phyloP scores from a whole-genome alignment of 1,140 invertebrate species.

The Eulimnadia texana region DNA sequence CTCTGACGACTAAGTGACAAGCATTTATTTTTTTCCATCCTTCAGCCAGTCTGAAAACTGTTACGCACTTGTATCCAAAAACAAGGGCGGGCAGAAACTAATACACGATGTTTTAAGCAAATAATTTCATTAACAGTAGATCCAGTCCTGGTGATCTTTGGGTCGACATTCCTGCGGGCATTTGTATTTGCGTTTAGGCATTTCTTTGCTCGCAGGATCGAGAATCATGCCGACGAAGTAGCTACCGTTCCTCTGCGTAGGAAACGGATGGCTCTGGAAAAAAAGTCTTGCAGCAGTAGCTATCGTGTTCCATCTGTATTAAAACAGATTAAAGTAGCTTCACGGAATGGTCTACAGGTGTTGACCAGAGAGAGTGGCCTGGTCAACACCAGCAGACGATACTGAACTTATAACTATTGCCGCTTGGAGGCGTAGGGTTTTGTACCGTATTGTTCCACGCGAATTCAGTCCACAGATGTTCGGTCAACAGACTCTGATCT shows the following conservation, averaged over 20 bases:
- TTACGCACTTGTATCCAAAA: neutral
- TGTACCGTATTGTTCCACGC: too few species aligned
- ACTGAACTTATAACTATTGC: too few species aligned
- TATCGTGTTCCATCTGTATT: too few species aligned
- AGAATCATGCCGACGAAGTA: neutral
- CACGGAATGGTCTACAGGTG: too few species aligned
- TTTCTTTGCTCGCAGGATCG: neutral
- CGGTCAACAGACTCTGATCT: neutral
- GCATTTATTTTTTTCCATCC: neutral
- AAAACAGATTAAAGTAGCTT: too few species aligned
- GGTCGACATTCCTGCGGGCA: conserved; percentile 11
- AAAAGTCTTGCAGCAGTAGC: neutral
- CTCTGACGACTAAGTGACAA: neutral
- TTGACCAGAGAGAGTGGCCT: too few species aligned
- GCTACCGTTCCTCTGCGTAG: neutral
- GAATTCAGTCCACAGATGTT: neutral
- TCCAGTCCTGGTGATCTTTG: conserved; percentile 11
- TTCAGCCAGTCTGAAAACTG: neutral
- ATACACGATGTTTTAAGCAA: neutral
- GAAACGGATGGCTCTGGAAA: neutral
- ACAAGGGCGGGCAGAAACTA: neutral
- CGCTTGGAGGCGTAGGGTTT: too few species aligned
- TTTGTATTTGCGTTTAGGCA: neutral
- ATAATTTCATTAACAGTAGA: conserved; percentile 6
- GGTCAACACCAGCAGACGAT: too few species aligned